Conservation (phyloP, 2,797 vertebrate genomes). For the Sebastiscus albofasciatus region DNA sequence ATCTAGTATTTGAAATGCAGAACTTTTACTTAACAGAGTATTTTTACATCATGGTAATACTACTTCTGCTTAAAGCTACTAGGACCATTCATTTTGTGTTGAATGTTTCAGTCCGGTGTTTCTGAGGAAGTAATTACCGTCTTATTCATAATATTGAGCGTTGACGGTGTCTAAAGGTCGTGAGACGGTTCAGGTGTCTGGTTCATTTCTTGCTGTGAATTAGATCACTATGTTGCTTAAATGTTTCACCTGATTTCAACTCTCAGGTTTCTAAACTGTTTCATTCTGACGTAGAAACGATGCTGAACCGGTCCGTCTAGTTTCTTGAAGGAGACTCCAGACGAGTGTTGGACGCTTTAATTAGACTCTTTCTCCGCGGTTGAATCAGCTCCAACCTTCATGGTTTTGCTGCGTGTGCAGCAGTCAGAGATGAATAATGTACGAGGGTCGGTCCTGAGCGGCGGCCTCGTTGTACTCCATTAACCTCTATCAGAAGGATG, state of each 20-base stretch:
- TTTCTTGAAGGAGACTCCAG: not conserved
- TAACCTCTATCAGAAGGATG: not conserved
- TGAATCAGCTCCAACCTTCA: constrained; percentile 28
- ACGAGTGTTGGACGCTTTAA: not conserved
- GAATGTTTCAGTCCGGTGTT: too few relatives aligned
- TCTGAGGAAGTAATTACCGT: too few relatives aligned
- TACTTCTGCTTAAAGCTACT: not conserved
- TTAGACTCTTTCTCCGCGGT: not conserved
- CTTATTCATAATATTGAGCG: too few relatives aligned
- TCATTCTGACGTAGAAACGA: not conserved
- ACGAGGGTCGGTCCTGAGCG: not conserved
- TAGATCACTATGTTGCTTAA: too few relatives aligned
- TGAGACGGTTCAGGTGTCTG: too few relatives aligned
- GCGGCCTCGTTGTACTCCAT: not conserved
- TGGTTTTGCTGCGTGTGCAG: constrained; percentile 3
- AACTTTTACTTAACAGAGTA: not conserved
- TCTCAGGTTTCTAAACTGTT: not conserved
- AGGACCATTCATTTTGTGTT: not conserved
- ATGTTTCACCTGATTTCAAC: too few relatives aligned
- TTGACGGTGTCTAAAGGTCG: too few relatives aligned
- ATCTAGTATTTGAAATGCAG: not conserved
- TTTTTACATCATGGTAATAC: not conserved
- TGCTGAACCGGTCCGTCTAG: not conserved
- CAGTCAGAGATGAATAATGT: not conserved
- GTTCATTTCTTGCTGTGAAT: too few relatives aligned